Conservation (phyloP, 2,888 invertebrate genomes). For the Pollenia griseotomentosa region DNA sequence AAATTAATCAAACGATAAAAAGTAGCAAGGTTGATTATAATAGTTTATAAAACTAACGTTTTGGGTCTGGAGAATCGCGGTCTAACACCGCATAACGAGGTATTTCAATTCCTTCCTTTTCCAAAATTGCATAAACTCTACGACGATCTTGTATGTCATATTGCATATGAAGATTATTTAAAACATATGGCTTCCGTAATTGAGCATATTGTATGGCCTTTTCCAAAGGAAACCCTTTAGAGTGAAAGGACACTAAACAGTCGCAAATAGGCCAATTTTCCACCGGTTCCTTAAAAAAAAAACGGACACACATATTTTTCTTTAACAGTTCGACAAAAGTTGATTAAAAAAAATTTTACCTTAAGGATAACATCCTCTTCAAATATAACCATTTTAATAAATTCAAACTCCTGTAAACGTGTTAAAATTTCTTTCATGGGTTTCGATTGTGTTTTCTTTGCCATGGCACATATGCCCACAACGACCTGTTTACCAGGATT, state of each 20-base stretch:
- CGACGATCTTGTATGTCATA: slow-evolving; percentile 98
- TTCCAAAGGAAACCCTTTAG: slow-evolving; percentile 98
- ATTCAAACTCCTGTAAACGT: slow-evolving; percentile 97
- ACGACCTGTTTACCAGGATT: slow-evolving; percentile 94
- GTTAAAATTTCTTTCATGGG: slow-evolving; percentile 99
- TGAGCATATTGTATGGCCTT: slow-evolving; percentile 98
- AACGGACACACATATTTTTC: not conserved
- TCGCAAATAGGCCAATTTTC: slow-evolving; percentile 99
- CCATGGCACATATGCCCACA: slow-evolving; percentile 99
- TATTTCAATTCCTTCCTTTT: slow-evolving; percentile 97
- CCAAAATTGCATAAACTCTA: slow-evolving; percentile 97
- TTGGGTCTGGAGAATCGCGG: slow-evolving; percentile 95
- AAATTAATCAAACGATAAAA: not conserved
- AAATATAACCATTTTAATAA: slow-evolving; percentile 97
- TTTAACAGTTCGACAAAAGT: no score
- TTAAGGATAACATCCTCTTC: slow-evolving; percentile 98
- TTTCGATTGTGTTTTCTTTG: slow-evolving; percentile 99
- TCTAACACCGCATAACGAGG: slow-evolving; percentile 98
- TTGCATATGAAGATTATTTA: slow-evolving; percentile 99
- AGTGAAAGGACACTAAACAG: slow-evolving; percentile 98
- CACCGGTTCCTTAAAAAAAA: slow-evolving; percentile 89
- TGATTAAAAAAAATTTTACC: slow-evolving; percentile 84
- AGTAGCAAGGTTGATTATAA: not conserved
- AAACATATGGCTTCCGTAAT: slow-evolving; percentile 96
- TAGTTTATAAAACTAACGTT: slow-evolving; percentile 88